Conservation (phyloP, 2,113 vertebrate species). For the Ceuthmochares aereus region DNA sequence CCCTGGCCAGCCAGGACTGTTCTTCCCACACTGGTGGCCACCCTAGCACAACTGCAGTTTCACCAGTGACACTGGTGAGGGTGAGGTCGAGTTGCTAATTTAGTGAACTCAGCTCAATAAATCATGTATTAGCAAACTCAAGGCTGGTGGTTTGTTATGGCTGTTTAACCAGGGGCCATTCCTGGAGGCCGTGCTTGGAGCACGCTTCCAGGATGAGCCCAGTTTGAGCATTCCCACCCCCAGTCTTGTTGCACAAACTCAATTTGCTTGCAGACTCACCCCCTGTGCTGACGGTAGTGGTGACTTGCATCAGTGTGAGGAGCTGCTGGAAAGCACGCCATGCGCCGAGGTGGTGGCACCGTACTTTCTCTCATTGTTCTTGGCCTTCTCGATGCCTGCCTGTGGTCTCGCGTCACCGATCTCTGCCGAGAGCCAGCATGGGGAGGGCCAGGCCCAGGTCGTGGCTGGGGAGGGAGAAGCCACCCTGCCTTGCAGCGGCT, state of each 20-base stretch:
- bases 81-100: neutral
- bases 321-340: neutral
- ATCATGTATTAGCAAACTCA: neutral
- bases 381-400: neutral
- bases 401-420: rapidly evolving
- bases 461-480: neutral
- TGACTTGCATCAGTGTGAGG: neutral
- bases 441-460: neutral
- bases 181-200: neutral
- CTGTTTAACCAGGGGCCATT: neutral
- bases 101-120: slow-evolving; percentile 26
- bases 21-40: neutral
- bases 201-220: neutral
- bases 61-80: neutral
- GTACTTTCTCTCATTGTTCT: neutral
- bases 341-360: neutral
- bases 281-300: neutral
- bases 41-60: neutral
- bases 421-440: neutral
- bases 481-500: neutral
- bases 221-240: neutral
- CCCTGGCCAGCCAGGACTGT: neutral
- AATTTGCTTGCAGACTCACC: neutral
- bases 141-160: neutral
- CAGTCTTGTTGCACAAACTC: neutral